phyloP scores from a whole-genome alignment of 2,113 vertebrate genomes.

The Ceyx margarethae region DNA sequence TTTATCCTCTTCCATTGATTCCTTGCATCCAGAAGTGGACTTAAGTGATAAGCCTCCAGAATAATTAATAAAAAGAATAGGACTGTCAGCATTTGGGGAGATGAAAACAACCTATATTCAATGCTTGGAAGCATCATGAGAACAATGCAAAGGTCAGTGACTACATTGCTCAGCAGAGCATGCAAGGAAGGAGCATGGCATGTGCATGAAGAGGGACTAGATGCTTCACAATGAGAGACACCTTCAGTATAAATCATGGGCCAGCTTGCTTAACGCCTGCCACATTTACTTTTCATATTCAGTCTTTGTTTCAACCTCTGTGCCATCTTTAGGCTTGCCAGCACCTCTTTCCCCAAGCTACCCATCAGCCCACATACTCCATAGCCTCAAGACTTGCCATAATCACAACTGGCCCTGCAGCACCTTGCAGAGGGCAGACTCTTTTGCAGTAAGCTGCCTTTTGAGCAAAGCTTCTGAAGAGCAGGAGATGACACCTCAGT shows the following conservation, averaged over 20 bases:
- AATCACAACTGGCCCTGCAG: not conserved
- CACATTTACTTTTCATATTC: not conserved
- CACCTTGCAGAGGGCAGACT: not conserved
- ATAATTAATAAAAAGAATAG: not conserved
- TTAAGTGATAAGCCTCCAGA: not conserved
- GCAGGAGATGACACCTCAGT: not conserved
- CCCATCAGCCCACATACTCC: not conserved
- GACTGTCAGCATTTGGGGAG: not conserved
- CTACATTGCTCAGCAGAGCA: constrained; percentile 49
- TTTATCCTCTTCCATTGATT: not conserved
- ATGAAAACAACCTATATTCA: not conserved
- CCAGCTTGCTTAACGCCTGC: not conserved
- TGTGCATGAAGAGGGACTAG: not conserved
- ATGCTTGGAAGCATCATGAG: not conserved
- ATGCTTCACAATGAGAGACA: not conserved
- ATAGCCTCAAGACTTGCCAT: not conserved
- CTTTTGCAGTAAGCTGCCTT: not conserved
- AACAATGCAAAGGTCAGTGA: constrained; percentile 22
- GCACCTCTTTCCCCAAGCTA: not conserved
- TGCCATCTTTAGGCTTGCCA: not conserved
- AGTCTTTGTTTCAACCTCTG: not conserved
- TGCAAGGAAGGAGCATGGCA: not conserved
- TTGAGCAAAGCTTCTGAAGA: not conserved
- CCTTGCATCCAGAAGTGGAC: not conserved
- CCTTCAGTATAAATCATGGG: not conserved